Base-by-base conservation (phyloP, 2,888 invertebrate species). In the Protophormia terraenovae region DNA sequence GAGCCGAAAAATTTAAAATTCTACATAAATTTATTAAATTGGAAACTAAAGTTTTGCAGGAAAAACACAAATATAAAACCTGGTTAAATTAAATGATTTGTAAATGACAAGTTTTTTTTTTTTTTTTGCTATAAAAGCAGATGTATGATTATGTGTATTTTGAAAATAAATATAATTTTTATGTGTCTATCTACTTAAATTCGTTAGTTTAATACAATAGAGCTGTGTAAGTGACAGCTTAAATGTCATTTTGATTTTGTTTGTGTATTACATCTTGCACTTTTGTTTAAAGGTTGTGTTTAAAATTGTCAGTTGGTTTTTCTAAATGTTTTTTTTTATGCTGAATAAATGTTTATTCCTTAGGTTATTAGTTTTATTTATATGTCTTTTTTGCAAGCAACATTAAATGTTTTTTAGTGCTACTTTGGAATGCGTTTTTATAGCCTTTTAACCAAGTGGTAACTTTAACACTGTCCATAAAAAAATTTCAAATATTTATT, bases 171-270 rank as follows among this genome's bases (percentile, higher is more conserved):
- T 53, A 27, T n/a, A 38, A 60, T 24, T 64, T 67, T 60, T 14
- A n/a, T 58, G n/a, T 60, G 72, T 69, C 24, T 83, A 29, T 47
- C 50, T 16, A n/a, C n/a, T n/a, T n/a, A n/a, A 45, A 50, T 35
- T 75, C 58, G 55, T 53, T 71, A 41, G 77, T 24, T n/a, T n/a
- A 62, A 64, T 77, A 58, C 80, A 83, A 86, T 86, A 86, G 76
- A 86, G 86, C 83, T 77, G 86, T 86, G 80, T 58, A 53, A 67
- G 29, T 80, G 83, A 83, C 86, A 86, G 83, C 58, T 83, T 77
- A 86, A 88, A 87, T 87, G 84, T 87, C 87, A 88, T 41, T 79
- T 88, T 86, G 12, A 75, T 75, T 71, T 75, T 32, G 27, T 76
- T 69, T 45, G 19, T 47, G 10, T 27, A 16, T 76, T 35, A 62